Conservation (phyloP, 1,140 invertebrate species). For the Hycleus phaleratus region DNA sequence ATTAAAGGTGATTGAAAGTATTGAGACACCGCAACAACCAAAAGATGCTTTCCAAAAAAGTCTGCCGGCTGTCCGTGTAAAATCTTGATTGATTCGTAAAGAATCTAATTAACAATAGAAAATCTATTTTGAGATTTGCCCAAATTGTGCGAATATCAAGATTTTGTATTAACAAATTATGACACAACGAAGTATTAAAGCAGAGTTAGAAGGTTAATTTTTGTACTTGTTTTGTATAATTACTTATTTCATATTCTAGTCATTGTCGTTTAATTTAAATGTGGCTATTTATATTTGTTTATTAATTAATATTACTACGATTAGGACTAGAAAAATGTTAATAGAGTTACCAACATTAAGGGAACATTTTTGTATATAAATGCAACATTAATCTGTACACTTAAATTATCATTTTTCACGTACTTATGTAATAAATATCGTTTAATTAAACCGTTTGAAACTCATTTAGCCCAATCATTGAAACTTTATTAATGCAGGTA, state of each 20-base stretch:
- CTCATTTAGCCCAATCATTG: too few relatives aligned
- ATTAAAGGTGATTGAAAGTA: conserved; percentile 25
- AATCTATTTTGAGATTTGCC: not conserved
- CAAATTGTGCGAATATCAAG: not conserved
- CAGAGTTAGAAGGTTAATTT: conserved; percentile 2
- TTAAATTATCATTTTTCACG: conserved; percentile 12
- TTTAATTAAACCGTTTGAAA: too few relatives aligned
- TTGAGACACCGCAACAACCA: conserved; percentile 19
- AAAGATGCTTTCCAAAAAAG: conserved; percentile 16
- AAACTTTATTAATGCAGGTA: not conserved
- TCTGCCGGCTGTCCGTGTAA: conserved; percentile 21
- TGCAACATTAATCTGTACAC: conserved; percentile 3
- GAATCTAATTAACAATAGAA: not conserved
- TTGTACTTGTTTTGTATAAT: conserved; percentile 12
- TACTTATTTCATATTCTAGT: conserved; percentile 18
- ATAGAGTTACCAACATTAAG: conserved; percentile 10
- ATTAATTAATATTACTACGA: not conserved
- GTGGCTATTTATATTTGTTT: conserved; percentile 3
- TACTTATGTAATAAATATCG: not conserved
- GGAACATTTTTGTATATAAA: conserved; percentile 8
- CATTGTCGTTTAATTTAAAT: conserved; percentile 17
- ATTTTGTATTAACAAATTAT: conserved; percentile 16
- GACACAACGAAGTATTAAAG: conserved; percentile 18
- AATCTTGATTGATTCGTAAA: conserved; percentile 22
- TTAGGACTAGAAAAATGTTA: not conserved